Evolutionary conservation across 2,113 vertebrate species (phyloP).

Genomic region (Macrotus californicus): DNA sequence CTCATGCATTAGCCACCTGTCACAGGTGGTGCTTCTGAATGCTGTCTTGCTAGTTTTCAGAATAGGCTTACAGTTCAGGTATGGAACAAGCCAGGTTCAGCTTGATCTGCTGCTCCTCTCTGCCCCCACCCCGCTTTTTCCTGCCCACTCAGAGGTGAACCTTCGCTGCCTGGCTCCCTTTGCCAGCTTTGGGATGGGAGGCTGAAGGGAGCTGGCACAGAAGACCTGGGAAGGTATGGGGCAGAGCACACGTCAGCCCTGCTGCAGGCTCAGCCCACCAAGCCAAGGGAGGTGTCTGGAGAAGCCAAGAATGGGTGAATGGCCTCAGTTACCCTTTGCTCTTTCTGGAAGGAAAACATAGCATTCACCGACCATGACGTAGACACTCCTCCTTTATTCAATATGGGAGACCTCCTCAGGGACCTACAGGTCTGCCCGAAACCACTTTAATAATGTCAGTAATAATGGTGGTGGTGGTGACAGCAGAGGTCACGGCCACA

Average conservation of each 20-base stretch:
- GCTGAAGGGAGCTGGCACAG: background rate
- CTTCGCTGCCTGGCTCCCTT: background rate
- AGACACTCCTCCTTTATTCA: background rate
- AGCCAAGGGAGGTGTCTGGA: rapidly evolving
- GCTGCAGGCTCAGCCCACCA: background rate
- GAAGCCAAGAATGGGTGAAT: background rate
- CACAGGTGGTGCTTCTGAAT: background rate
- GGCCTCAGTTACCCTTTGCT: background rate
- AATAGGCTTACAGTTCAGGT: background rate
- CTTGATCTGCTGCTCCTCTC: background rate
- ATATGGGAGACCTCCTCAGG: background rate
- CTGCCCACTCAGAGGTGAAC: background rate
- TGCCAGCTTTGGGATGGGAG: background rate
- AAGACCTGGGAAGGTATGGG: background rate
- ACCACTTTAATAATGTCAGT: too few species aligned
- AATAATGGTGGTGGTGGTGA: background rate
- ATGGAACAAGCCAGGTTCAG: background rate
- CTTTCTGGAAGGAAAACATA: background rate
- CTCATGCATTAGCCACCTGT: background rate
- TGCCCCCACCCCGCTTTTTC: background rate
- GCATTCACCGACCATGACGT: background rate
- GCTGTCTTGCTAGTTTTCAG: background rate
- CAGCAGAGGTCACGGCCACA: background rate
- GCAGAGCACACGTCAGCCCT: rapidly evolving
- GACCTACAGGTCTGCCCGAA: too few species aligned